Base-by-base conservation (phyloP, 2,888 invertebrate genomes). In the Mechanitis mazaeus region DNA sequence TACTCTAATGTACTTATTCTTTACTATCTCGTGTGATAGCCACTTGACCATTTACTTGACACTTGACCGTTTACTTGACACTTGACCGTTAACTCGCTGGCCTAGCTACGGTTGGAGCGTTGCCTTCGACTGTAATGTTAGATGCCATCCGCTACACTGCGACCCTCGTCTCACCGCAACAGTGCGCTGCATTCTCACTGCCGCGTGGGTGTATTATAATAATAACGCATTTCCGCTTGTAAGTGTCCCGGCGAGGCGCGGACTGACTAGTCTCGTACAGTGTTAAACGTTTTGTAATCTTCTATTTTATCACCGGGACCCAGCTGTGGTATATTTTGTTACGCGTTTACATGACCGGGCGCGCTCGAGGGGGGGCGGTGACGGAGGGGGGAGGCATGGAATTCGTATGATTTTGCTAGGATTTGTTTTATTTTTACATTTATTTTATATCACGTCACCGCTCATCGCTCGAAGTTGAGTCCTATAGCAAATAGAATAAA, bases 261-360 rank as follows among this genome's bases (percentile, higher is more conserved):
- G n/a, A 11, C 50, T 28, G 7, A 73, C 79, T 79, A 76, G 80
- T 80, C 75, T 67, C 86, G 86, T 87, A 87, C 86, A 85, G 84
- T 84, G 86, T 85, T 85, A 79, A 72, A 83, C 76, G 83, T 84
- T 83, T 84, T 84, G 79, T 84, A 85, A 79, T 83, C 78, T 77
- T 80, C 77, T 85, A 82, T 84, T 83, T 80, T 81, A 81, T 79
- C 75, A 75, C 75, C 75, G 68, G 68, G 77, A 77, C 75, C 72
- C 85, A 84, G 83, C 78, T 84, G 81, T 81, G 77, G 77, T 84
- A 83, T 87, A 85, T 85, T 85, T 85, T 85, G 83, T 87, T 86
- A 84, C 77, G 79, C 78, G 76, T 82, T 79, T 81, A 81, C 79
- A 78, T 74, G 72, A 70, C 50, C 45, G 45, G 59, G 55, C 46